These are phyloP conservation scores for Cephus pygmeus DNA, from an alignment of 2,888 invertebrate genomes.

Conservation along the genomic window DNA sequence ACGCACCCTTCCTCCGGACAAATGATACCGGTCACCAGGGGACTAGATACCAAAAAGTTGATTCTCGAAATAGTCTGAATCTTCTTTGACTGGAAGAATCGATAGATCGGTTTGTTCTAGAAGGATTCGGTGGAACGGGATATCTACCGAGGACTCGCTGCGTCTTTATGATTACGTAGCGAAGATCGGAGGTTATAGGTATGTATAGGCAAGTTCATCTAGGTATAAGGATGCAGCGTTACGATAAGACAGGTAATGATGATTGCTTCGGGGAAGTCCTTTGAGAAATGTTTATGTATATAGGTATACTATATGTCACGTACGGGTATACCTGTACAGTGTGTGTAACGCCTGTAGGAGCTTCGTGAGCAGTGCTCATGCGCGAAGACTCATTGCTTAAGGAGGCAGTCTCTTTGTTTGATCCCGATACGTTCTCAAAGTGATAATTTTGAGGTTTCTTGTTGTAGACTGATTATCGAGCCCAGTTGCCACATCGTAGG, in stretches of 20 bases:
- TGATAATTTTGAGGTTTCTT: constrained; percentile 33
- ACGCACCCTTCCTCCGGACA: background rate
- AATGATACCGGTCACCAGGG: background rate
- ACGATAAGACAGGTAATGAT: constrained; percentile 40
- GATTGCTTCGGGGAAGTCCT: constrained; percentile 44
- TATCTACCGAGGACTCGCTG: too few species aligned
- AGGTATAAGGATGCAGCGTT: constrained; percentile 10
- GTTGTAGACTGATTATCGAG: background rate
- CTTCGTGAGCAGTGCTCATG: background rate
- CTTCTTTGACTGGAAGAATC: background rate
- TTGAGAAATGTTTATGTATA: constrained; percentile 8
- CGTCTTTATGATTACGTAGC: background rate
- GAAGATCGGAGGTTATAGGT: background rate
- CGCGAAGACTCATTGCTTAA: background rate
- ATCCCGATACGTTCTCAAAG: constrained; percentile 20
- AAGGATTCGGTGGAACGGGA: background rate
- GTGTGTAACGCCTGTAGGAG: background rate
- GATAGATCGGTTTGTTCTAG: background rate
- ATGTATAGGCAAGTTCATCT: background rate
- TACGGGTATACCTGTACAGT: background rate
- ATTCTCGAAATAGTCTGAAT: background rate
- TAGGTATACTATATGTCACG: background rate
- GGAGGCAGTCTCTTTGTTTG: constrained; percentile 9
- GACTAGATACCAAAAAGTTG: background rate
- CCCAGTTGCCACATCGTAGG: background rate